A percentile compares a stretch with the other conserved stretches of the same genome.
Conservation (phyloP, 2,797 vertebrate species). For the Mormyrus proboscirostris region DNA sequence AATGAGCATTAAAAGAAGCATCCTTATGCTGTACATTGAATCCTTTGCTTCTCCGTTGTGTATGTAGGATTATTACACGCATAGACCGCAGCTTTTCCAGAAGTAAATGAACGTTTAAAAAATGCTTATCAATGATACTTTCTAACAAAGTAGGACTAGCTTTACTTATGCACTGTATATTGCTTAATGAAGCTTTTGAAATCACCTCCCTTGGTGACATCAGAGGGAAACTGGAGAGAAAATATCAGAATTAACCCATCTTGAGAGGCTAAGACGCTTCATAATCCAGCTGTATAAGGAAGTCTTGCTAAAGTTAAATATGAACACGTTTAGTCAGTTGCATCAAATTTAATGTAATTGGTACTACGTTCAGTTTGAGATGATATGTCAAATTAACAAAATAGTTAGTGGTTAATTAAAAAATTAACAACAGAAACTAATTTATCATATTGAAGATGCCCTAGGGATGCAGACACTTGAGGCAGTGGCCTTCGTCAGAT, state of each 20-base stretch:
- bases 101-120: neutral
- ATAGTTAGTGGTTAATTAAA: neutral
- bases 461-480: constrained; percentile 45
- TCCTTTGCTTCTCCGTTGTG: neutral
- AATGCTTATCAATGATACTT: neutral
- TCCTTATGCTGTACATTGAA: neutral
- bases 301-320: neutral
- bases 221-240: neutral
- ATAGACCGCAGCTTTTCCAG: neutral
- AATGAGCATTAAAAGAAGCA: neutral
- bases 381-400: neutral
- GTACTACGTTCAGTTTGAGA: neutral
- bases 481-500: constrained; percentile 46
- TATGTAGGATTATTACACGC: neutral
- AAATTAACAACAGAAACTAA: neutral
- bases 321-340: neutral
- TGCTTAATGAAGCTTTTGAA: neutral
- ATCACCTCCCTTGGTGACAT: neutral
- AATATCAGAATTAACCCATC: neutral
- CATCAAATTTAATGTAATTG: neutral
- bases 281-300: neutral
- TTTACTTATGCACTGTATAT: neutral
- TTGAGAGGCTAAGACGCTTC: neutral
- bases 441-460: neutral
- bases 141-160: neutral